Evolutionary conservation across 1,140 invertebrate genomes (phyloP).

Genomic region (Octopus bimaculoides): DNA sequence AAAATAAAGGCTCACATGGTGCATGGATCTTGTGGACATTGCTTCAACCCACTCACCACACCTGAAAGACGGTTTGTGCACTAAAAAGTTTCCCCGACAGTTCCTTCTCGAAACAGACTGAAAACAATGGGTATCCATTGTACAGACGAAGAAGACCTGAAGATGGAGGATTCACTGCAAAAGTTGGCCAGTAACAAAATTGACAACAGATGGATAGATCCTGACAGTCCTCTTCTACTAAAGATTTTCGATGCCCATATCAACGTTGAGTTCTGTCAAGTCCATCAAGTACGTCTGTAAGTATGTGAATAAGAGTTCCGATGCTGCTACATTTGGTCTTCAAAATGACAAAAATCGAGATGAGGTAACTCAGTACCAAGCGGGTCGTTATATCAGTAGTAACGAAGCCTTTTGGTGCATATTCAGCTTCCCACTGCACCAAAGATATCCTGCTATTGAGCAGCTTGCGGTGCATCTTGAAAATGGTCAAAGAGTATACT

Average conservation of each 20-base stretch:
- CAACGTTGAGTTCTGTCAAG: not conserved
- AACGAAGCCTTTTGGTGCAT: not conserved
- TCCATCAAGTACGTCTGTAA: too few species aligned
- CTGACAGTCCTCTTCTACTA: not conserved
- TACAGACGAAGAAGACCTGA: too few species aligned
- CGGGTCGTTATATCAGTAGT: not conserved
- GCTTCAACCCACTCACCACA: not conserved
- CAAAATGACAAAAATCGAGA: not conserved
- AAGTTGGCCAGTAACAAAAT: not conserved
- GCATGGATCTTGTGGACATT: not conserved
- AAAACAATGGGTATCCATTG: not conserved
- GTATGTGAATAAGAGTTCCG: not conserved
- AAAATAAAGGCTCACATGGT: not conserved
- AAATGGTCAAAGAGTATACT: not conserved
- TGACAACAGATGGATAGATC: not conserved
- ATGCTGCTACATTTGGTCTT: not conserved
- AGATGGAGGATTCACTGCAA: too few species aligned
- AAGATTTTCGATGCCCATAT: not conserved
- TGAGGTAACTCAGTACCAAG: not conserved
- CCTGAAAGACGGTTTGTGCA: too few species aligned
- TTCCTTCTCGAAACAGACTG: not conserved
- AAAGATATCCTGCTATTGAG: too few species aligned
- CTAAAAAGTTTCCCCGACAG: not conserved
- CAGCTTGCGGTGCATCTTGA: not conserved
- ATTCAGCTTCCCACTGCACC: not conserved